Evolutionary conservation across 2,113 vertebrate genomes (phyloP), one percentile per base, ranked within the genome.

Genomic region (Edolisoma coerulescens): DNA sequence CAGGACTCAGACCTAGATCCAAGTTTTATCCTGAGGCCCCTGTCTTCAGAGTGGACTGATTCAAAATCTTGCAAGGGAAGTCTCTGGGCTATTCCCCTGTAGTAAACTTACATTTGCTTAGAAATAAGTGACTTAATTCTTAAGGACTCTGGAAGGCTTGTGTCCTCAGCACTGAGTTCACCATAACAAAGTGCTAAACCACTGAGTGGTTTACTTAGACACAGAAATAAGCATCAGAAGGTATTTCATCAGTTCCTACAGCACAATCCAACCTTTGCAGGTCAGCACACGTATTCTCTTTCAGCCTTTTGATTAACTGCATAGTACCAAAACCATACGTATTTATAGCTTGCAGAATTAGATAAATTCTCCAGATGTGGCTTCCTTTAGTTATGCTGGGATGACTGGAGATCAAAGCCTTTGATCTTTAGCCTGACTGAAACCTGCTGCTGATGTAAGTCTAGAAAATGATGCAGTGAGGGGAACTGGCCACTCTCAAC

Each of bases 381-480:
- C 94, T 95, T 96, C 87, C 23, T 94, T 96, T 75, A 76, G 87
- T 89, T 90, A 79, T 95, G 94, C 76, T 16, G 52, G 88, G 89
- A 95, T 89, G 85, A 94, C 93, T 85, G 95, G 88, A 91, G 56
- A 95, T 90, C 89, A 97, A 95, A 97, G 82, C 84, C 95, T 98
- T 96, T 98, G 96, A 97, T 98, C 97, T 95, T 67, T 53, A 94
- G 84, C 95, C 95, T 90, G 90, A 83, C 93, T 89, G 76, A 93
- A 94, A 84, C 88, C 95, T 93, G 79, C 90, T 96, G 92, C 96
- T 97, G 95, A 89, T 90, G 68, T 13, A 69, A 94, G 82, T 88
- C 49, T 57, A 89, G 94, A 96, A 96, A 93, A 95, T 35, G 82
- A 80, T 49, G 90, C 63, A 45, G 75, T 23, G 12, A 47, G 74